These are phyloP conservation scores for Aix galericulata DNA, from an alignment of 2,113 vertebrate species.

Conservation along the genomic window DNA sequence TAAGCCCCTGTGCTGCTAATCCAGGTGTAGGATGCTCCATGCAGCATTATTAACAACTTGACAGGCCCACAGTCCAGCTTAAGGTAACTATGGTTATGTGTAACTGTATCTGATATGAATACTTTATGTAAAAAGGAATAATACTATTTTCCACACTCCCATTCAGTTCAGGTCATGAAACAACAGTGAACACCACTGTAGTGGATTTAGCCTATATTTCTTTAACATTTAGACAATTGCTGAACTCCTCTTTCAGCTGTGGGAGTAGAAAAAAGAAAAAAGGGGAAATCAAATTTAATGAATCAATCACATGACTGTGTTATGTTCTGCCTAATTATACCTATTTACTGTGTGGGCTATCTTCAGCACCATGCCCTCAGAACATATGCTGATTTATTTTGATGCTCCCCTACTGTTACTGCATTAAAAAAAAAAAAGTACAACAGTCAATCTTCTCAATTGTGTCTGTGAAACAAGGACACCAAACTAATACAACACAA, in stretches of 20 bases:
- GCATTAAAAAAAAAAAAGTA: not conserved
- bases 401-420: slow-evolving; percentile 33
- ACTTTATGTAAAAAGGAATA: not conserved
- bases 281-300: not conserved
- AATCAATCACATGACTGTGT: not conserved
- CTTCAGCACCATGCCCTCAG: slow-evolving; percentile 35
- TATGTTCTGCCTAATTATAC: not conserved
- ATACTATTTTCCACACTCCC: not conserved
- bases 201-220: not conserved
- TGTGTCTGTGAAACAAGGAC: not conserved
- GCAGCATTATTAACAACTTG: not conserved
- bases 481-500: slow-evolving; percentile 57
- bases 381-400: slow-evolving; percentile 37
- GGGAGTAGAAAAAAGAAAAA: not conserved
- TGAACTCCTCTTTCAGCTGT: not conserved
- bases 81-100: not conserved
- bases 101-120: not conserved
- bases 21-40: not conserved
- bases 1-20: not conserved
- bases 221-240: not conserved
- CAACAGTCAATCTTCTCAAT: slow-evolving; percentile 16
- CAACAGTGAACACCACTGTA: not conserved
- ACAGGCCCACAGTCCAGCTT: not conserved
- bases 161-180: not conserved
- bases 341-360: slow-evolving; percentile 11